A percentile compares a stretch with the other conserved stretches of the same genome.
Conservation (phyloP, 2,113 vertebrate genomes). For the Ictalurus furcatus region DNA sequence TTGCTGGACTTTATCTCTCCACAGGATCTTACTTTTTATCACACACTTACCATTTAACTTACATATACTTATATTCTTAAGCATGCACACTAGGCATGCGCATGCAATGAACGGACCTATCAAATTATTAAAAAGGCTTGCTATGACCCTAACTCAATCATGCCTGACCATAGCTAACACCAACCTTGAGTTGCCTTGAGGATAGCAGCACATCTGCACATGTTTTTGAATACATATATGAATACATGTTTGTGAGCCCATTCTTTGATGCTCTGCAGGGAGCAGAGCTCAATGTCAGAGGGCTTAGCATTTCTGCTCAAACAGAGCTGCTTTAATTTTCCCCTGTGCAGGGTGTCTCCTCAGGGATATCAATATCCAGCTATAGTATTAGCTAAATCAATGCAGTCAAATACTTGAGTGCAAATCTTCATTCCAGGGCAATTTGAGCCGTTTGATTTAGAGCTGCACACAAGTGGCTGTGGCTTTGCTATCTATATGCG, state of each 20-base stretch:
- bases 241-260: background rate
- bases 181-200: background rate
- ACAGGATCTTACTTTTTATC: background rate
- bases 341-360: slow-evolving; percentile 57
- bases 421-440: slow-evolving; percentile 56
- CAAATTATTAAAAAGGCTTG: background rate
- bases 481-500: slow-evolving; percentile 48
- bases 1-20: background rate
- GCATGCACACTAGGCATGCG: background rate
- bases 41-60: background rate
- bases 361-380: slow-evolving; percentile 67
- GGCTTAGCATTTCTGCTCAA: slow-evolving; percentile 55
- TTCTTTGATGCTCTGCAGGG: slow-evolving; percentile 45
- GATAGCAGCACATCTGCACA: background rate
- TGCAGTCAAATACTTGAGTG: slow-evolving; percentile 62
- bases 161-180: background rate
- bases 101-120: background rate
- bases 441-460: slow-evolving; percentile 49
- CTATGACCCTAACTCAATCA: background rate
- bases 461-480: slow-evolving; percentile 57
- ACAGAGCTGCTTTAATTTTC: slow-evolving; percentile 62
- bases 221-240: background rate
- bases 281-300: slow-evolving; percentile 58
- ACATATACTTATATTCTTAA: background rate
- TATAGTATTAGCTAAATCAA: slow-evolving; percentile 70